Evolutionary conservation across 2,797 vertebrate genomes (phyloP), one percentile per base, ranked within the genome.

Genomic region (Tapera naevia): DNA sequence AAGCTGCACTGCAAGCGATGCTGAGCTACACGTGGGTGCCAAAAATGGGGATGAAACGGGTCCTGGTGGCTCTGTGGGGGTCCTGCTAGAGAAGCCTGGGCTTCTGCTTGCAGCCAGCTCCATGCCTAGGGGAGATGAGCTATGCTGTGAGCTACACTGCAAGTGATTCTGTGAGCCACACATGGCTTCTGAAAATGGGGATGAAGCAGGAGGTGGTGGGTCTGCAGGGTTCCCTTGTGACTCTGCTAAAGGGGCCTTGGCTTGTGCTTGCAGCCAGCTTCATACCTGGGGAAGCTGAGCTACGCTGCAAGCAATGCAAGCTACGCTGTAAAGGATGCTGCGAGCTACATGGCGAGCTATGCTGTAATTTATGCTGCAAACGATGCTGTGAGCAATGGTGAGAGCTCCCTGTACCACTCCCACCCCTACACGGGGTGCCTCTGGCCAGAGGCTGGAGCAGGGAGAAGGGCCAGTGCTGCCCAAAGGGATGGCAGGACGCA

Each of bases 351-450:
- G 28, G 86, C 15, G 3, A 60, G 51, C 28, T 8, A 17, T 4
- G 46, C 79, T 80, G 92, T 14, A 0, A 48, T 9, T 22, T 2
- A 22, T 4, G 33, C 28, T 0, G 54, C 1, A 7, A 48, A 78
- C 78, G 1, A 18, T 2, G 60, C 73, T 83, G 91, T 5, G 8
- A 78, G 80, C 72, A 3, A 7, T 1, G 45, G 66, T 48, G 67
- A 2, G 0, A 54, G 43, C 19, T 14, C n/a, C 71, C 75, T 1
- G 4, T 8, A 12, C 13, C 0, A 4, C 54, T 66, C 53, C 61
- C 28, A 5, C 30, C 33, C 57, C n/a, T 21, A 51, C 27, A 10
- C 37, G 9, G 27, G 75, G 45, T 4, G 3, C 46, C 58, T 30
- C 50, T 4, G 23, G 61, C 82, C 33, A 41, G 39, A 41, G 39